These are phyloP conservation scores for Halisarca cf. caerulea DNA, from an alignment of 37 sponge, comb jelly and placozoan genomes.

Conservation along the genomic window DNA sequence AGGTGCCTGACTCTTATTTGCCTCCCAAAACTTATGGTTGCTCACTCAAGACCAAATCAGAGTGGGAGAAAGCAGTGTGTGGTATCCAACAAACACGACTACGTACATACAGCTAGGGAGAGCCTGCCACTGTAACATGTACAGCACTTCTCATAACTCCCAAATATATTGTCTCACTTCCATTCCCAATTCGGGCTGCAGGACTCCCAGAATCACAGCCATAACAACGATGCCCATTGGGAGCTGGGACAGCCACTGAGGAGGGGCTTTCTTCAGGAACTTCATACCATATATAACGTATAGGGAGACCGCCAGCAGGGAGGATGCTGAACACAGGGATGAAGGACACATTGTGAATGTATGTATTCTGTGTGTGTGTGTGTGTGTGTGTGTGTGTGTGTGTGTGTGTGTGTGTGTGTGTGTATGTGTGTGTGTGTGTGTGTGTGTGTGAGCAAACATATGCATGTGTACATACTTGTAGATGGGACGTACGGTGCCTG, in stretches of 20 bases:
- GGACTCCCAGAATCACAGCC: constrained; percentile 42
- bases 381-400: background rate
- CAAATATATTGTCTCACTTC: background rate
- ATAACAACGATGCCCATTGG: constrained; percentile 43
- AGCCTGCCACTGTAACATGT: background rate
- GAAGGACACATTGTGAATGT: background rate
- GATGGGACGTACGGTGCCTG: background rate
- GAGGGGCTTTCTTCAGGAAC: background rate
- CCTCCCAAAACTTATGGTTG: no score
- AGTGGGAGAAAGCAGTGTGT: no score
- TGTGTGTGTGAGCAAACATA: no score
- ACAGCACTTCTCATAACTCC: background rate
- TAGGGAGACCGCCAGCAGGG: constrained; percentile 3
- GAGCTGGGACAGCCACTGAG: constrained; percentile 25
- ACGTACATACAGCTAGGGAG: background rate
- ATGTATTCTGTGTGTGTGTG: background rate
- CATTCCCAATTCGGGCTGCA: constrained; percentile 64
- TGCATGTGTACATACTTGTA: background rate
- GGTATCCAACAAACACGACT: no score
- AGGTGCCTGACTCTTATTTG: no score
- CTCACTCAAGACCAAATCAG: no score
- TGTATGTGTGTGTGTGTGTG: background rate
- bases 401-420: constrained; percentile 16
- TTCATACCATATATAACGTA: constrained; percentile 29
- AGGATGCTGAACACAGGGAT: constrained; percentile 20